These are phyloP conservation scores for Polypedilum pembai DNA, from an alignment of 1,140 invertebrate genomes.

Conservation along the genomic window DNA sequence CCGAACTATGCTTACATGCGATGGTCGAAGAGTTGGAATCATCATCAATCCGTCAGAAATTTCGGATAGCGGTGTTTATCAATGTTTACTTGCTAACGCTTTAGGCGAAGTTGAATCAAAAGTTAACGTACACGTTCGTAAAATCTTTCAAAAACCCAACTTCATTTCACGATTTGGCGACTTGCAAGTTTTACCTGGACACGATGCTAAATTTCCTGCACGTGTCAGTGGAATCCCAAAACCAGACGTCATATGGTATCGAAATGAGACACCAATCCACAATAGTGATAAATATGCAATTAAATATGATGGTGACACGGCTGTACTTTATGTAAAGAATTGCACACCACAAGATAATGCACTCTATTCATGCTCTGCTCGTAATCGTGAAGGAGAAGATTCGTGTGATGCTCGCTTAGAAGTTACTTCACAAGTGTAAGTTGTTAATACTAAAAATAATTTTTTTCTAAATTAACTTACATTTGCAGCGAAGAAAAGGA, in stretches of 20 bases:
- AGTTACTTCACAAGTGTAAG: constrained; percentile 76
- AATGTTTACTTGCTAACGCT: constrained; percentile 63
- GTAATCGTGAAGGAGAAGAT: constrained; percentile 72
- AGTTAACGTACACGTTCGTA: constrained; percentile 65
- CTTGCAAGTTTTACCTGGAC: constrained; percentile 68
- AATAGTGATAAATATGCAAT: constrained; percentile 67
- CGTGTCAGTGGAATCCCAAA: constrained; percentile 76
- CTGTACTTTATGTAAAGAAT: constrained; percentile 65
- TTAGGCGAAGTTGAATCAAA: constrained; percentile 61
- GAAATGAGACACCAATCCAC: constrained; percentile 60
- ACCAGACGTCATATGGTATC: constrained; percentile 81
- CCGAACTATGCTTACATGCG: constrained; percentile 61
- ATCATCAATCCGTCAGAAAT: constrained; percentile 63
- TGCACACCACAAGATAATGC: constrained; percentile 61
- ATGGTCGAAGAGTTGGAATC: constrained; percentile 69
- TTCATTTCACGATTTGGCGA: constrained; percentile 80
- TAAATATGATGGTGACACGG: constrained; percentile 69
- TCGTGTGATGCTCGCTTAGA: constrained; percentile 64
- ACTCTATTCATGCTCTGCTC: constrained; percentile 66
- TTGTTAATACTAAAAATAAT: constrained; percentile 32
- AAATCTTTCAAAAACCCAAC: constrained; percentile 67
- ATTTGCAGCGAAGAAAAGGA: constrained; percentile 57
- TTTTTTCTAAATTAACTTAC: no score
- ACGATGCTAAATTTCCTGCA: constrained; percentile 73
- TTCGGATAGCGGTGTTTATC: constrained; percentile 69